phyloP scores from a whole-genome alignment of 2,797 vertebrate species.

The Cyclopterus lumpus region DNA sequence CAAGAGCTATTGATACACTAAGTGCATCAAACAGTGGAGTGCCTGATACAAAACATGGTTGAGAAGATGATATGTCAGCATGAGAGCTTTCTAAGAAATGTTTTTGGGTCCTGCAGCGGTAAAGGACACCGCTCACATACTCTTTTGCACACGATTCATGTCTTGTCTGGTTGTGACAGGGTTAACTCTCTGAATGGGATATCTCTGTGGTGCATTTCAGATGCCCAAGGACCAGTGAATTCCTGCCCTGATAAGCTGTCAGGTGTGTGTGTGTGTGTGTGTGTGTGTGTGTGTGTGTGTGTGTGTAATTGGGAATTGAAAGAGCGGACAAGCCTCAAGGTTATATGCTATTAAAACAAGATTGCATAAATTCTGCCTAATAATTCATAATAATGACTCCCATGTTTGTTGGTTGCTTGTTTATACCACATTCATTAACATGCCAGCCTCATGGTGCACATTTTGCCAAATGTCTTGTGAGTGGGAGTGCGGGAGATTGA shows the following conservation, averaged over 20 bases:
- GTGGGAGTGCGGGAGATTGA: conserved; percentile 65
- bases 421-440: conserved; percentile 74
- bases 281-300: conserved; percentile 39
- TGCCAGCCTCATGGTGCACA: conserved; percentile 61
- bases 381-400: conserved; percentile 78
- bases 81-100: not conserved
- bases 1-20: conserved; percentile 5
- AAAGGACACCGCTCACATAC: not conserved
- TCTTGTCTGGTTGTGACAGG: conserved; percentile 28
- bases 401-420: conserved; percentile 65
- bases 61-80: not conserved
- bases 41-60: conserved; percentile 7
- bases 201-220: conserved; percentile 57
- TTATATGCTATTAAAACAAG: conserved; percentile 72
- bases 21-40: conserved; percentile 20
- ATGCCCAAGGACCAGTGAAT: conserved; percentile 80
- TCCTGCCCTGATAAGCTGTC: conserved; percentile 78
- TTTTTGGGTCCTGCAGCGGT: not conserved
- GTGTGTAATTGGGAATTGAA: conserved; percentile 28
- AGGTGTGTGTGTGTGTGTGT: conserved; percentile 39
- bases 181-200: conserved; percentile 66
- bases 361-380: conserved; percentile 72
- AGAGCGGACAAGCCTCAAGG: conserved; percentile 73
- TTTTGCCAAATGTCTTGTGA: conserved; percentile 57
- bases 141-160: not conserved